Percentiles rank a stretch among this genome's conserved stretches.
Conservation (phyloP, 2,888 invertebrate genomes). For the Poecilobothrus nobilitatus region DNA sequence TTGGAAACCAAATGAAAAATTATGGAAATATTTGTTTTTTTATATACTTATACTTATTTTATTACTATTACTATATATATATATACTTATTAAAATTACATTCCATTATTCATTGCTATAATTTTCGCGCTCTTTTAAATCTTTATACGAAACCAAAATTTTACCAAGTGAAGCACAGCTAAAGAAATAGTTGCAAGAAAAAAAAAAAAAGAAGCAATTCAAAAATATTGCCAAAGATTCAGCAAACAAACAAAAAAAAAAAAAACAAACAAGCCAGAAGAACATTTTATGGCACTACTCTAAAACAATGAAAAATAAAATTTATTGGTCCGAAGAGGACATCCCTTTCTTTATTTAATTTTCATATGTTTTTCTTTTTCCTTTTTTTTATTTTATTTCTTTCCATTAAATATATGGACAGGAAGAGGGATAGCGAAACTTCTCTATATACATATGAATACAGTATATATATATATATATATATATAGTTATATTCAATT, state of each 20-base stretch:
- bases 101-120: too few relatives aligned
- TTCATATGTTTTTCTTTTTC: background rate
- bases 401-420: too few relatives aligned
- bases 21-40: too few relatives aligned
- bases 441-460: background rate
- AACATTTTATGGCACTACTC: background rate
- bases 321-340: background rate
- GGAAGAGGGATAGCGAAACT: too few relatives aligned
- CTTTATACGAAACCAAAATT: too few relatives aligned
- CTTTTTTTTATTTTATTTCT: background rate
- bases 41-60: too few relatives aligned
- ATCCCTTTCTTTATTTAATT: background rate
- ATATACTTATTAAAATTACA: too few relatives aligned
- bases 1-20: too few relatives aligned
- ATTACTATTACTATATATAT: too few relatives aligned
- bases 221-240: background rate
- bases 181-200: too few relatives aligned
- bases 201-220: background rate
- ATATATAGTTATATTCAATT: background rate
- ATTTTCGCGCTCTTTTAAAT: background rate
- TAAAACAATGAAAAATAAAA: constrained; percentile 6
- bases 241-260: too few relatives aligned
- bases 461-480: background rate
- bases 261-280: background rate
- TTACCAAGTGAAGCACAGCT: too few relatives aligned